phyloP scores from a whole-genome alignment of 2,888 invertebrate genomes.

The Himalopsyche japonica region DNA sequence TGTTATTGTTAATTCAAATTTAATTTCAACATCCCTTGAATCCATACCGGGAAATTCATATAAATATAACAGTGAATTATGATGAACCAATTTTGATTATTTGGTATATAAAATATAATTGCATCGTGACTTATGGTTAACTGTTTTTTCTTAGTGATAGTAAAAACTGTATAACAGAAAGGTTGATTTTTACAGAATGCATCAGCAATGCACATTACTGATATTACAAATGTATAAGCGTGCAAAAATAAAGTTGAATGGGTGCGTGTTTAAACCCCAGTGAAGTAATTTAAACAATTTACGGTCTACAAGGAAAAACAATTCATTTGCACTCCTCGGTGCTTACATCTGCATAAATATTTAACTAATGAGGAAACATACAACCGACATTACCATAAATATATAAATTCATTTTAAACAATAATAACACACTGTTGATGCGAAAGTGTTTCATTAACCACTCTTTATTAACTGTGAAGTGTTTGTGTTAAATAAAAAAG shows the following conservation, averaged over 20 bases:
- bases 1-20: too few relatives aligned
- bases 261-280: constrained; percentile 20
- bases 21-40: too few relatives aligned
- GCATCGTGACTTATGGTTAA: too few relatives aligned
- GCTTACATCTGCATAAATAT: background rate
- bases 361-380: background rate
- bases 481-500: background rate
- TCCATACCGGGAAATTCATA: too few relatives aligned
- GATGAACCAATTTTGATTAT: too few relatives aligned
- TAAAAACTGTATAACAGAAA: background rate
- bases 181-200: background rate
- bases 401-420: background rate
- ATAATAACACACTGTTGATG: background rate
- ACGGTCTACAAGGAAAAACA: background rate
- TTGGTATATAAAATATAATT: too few relatives aligned
- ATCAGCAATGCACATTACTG: background rate
- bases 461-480: background rate
- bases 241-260: constrained; percentile 18
- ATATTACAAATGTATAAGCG: background rate
- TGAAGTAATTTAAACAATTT: constrained; percentile 19
- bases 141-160: too few relatives aligned
- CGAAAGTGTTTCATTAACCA: background rate
- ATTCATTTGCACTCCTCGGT: background rate
- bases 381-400: background rate
- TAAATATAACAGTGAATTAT: too few relatives aligned